Evolutionary conservation across 2,113 vertebrate genomes (phyloP).

Genomic region (Bubo bubo): DNA sequence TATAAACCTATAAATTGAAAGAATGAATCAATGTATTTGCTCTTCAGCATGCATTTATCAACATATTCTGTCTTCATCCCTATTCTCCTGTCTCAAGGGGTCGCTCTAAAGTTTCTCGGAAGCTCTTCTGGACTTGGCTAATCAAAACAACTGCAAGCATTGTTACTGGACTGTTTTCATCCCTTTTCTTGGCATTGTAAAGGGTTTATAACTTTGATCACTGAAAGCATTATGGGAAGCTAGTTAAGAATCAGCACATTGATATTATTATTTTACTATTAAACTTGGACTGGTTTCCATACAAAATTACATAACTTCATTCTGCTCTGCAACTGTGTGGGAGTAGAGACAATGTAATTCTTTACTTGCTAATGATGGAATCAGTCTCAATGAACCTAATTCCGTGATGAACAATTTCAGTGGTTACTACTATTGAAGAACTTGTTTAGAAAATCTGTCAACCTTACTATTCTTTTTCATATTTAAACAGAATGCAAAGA

Average conservation of each 20-base stretch:
- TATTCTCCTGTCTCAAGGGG: neutral
- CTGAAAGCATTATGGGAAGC: neutral
- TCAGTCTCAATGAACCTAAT: neutral
- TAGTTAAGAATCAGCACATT: neutral
- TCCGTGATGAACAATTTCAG: neutral
- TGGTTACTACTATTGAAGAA: neutral
- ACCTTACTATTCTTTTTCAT: neutral
- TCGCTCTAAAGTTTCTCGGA: neutral
- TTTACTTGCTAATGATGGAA: neutral
- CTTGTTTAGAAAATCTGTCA: neutral
- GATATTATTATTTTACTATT: neutral
- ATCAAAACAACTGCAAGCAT: neutral
- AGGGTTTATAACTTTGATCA: neutral
- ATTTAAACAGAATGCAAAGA: neutral
- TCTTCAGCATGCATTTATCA: neutral
- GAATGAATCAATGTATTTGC: neutral
- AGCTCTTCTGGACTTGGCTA: neutral
- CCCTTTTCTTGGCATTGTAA: neutral
- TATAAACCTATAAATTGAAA: neutral
- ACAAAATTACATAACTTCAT: neutral
- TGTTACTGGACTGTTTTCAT: neutral
- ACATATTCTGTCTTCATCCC: neutral
- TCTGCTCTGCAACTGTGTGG: neutral
- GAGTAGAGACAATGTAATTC: neutral
- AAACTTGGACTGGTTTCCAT: neutral